Percentiles rank a stretch among this genome's conserved stretches.
Conservation (phyloP, 2,888 invertebrate genomes). For the Drosophila sordidula region DNA sequence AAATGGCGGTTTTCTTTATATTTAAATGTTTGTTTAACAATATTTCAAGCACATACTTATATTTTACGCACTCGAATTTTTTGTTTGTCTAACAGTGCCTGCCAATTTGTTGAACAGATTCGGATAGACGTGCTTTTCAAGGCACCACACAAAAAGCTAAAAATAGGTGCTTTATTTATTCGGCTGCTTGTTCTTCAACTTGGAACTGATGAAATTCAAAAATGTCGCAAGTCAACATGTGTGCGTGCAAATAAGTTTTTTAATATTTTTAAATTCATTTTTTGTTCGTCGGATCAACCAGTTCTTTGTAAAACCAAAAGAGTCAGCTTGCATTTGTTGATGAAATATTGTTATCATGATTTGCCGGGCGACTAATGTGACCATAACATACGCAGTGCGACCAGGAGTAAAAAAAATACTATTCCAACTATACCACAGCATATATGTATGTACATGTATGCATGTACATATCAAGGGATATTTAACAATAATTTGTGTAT, state of each 20-base stretch:
- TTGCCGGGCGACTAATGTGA: constrained; percentile 39
- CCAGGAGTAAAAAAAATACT: not conserved
- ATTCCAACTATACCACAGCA: too few species aligned
- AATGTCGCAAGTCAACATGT: not conserved
- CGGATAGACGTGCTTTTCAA: constrained; percentile 25
- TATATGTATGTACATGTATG: too few species aligned
- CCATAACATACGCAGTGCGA: constrained; percentile 4
- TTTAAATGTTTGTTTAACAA: constrained; percentile 1
- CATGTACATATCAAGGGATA: too few species aligned
- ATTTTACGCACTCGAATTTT: not conserved
- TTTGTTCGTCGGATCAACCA: not conserved
- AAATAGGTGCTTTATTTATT: constrained; percentile 58
- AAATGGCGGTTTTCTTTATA: not conserved
- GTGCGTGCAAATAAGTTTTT: not conserved
- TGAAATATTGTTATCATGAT: not conserved
- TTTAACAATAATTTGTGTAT: too few species aligned
- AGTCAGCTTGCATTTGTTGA: not conserved
- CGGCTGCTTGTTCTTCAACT: constrained; percentile 35
- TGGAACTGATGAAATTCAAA: constrained; percentile 20
- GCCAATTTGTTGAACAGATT: constrained; percentile 30
- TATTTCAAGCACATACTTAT: not conserved
- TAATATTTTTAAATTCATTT: not conserved
- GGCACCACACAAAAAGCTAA: constrained; percentile 61
- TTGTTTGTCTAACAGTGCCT: not conserved
- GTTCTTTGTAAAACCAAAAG: not conserved